phyloP scores from a whole-genome alignment of 2,113 vertebrate genomes.

The Sebastes fasciatus region DNA sequence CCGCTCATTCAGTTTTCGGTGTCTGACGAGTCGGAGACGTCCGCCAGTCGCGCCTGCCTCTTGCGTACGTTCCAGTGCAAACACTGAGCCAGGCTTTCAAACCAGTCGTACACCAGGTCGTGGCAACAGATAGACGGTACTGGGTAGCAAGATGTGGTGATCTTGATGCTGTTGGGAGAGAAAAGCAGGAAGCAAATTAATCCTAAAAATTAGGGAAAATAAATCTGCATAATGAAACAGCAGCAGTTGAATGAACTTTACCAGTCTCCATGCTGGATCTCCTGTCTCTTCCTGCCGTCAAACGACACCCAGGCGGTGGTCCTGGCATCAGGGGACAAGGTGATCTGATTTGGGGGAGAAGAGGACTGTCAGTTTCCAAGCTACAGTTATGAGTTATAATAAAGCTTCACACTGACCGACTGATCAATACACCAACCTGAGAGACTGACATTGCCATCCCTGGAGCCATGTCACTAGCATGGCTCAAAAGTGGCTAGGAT shows the following conservation, averaged over 20 bases:
- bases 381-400: not conserved
- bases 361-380: not conserved
- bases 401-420: not conserved
- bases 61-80: slow-evolving; percentile 89
- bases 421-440: not conserved
- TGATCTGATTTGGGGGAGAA: slow-evolving; percentile 76
- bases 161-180: slow-evolving; percentile 82
- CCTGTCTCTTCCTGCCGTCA: slow-evolving; percentile 86
- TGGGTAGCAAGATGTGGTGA: slow-evolving; percentile 87
- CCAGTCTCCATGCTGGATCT: slow-evolving; percentile 88
- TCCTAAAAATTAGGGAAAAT: not conserved
- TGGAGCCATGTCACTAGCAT: not conserved
- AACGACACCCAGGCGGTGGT: slow-evolving; percentile 89
- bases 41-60: slow-evolving; percentile 81
- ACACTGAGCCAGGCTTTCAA: slow-evolving; percentile 88
- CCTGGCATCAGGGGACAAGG: slow-evolving; percentile 85
- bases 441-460: not conserved
- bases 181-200: not conserved
- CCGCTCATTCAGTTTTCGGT: slow-evolving; percentile 78
- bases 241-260: slow-evolving; percentile 23
- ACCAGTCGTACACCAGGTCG: slow-evolving; percentile 89
- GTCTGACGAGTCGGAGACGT: slow-evolving; percentile 81
- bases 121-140: slow-evolving; percentile 89
- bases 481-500: not conserved
- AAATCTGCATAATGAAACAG: not conserved